Percentiles rank a stretch among this genome's conserved stretches.
These are phyloP conservation scores for Agrochola litura DNA, from an alignment of 2,888 invertebrate genomes.

Conservation along the genomic window DNA sequence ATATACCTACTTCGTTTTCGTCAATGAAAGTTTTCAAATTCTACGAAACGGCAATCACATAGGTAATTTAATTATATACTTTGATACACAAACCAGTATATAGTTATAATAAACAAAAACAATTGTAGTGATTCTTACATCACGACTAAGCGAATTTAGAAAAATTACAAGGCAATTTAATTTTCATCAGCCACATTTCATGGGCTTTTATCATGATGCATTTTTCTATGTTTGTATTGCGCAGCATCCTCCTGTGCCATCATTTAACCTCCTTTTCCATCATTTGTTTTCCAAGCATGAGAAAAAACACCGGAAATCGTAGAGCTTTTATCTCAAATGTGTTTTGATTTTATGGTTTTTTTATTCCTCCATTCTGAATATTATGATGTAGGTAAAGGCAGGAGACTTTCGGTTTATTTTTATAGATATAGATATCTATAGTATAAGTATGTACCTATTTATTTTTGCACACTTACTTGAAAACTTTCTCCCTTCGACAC, in stretches of 20 bases:
- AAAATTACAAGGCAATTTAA: neutral
- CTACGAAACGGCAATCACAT: neutral
- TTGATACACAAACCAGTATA: neutral
- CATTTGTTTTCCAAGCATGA: neutral
- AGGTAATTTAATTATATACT: too few species aligned
- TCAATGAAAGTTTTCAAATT: slow-evolving; percentile 1
- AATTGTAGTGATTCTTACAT: neutral
- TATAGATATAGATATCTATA: too few species aligned
- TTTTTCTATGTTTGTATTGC: neutral
- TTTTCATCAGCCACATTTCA: neutral
- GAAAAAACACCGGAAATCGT: slow-evolving; percentile 5
- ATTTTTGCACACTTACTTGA: slow-evolving; percentile 2
- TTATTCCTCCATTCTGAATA: neutral
- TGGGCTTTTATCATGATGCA: neutral
- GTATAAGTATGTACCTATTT: neutral
- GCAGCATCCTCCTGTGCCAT: too few species aligned
- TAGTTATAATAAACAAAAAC: too few species aligned
- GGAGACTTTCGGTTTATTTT: neutral
- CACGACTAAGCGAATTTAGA: neutral
- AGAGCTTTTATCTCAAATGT: slow-evolving; percentile 22
- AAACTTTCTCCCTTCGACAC: slow-evolving; percentile 17
- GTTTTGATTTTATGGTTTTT: slow-evolving; percentile 5
- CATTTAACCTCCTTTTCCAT: neutral
- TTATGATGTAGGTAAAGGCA: neutral
- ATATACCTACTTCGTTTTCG: neutral